Percentiles rank a stretch among this genome's conserved stretches.
Conservation (phyloP, 2,797 vertebrate genomes). For the Trichosurus vulpecula region DNA sequence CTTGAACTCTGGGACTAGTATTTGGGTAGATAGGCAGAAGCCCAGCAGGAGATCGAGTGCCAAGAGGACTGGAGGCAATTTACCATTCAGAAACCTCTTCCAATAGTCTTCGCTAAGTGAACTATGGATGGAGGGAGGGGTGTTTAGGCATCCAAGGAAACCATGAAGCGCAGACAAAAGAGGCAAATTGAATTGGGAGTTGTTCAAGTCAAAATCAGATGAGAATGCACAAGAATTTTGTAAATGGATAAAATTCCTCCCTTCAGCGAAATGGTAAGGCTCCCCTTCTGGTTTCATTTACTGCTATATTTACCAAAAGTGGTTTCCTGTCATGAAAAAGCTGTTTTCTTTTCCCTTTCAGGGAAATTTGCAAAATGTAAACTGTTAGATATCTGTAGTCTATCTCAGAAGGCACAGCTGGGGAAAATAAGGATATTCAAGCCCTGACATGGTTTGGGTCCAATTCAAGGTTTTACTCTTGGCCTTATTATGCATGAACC, state of each 20-base stretch:
- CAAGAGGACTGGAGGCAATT: neutral
- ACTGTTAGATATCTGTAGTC: constrained; percentile 58
- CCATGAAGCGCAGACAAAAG: neutral
- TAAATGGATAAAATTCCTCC: constrained; percentile 46
- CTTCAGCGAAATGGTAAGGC: constrained; percentile 44
- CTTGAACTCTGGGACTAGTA: neutral
- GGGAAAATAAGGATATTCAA: constrained; percentile 69
- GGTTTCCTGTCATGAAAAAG: constrained; percentile 61
- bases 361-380: constrained; percentile 63
- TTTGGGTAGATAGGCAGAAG: neutral
- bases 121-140: neutral
- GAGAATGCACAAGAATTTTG: constrained; percentile 40
- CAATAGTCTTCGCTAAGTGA: constrained; percentile 8
- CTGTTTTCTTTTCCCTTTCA: constrained; percentile 31
- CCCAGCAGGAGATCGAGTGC: neutral
- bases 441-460: constrained; percentile 67
- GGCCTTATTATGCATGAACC: constrained; percentile 51
- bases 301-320: constrained; percentile 50
- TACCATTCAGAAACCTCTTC: constrained; percentile 35
- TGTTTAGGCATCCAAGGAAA: neutral
- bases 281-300: constrained; percentile 65
- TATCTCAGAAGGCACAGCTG: constrained; percentile 65
- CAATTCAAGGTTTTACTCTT: constrained; percentile 79
- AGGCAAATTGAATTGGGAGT: constrained; percentile 5
- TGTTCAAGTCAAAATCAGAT: constrained; percentile 51